Base-by-base conservation (phyloP, 2,797 vertebrate genomes). In the Forpus xanthops region DNA sequence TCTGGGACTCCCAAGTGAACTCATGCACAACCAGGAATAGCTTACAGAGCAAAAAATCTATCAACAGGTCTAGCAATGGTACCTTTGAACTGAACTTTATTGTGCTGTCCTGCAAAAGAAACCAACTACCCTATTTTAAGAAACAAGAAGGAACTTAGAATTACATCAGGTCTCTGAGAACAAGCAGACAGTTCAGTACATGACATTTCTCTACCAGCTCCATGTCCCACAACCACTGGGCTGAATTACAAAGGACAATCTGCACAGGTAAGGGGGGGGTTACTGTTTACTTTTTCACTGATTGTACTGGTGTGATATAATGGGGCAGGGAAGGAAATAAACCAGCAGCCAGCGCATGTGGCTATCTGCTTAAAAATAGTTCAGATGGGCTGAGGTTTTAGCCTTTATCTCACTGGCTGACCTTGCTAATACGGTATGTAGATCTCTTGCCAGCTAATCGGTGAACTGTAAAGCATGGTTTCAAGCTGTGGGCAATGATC, bases 341-440 rank as follows among this genome's bases (percentile, higher is more conserved):
- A 96, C 94, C 97, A 96, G 85, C 89, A 95, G 94, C 58, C 94
- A 96, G 92, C 39, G 79, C 92, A 90, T 97, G 96, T 88, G 96
- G 96, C 94, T 94, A 95, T 96, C 95, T 93, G 94, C 97, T 97
- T 97, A 97, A 98, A 98, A 98, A 98, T 97, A 98, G 97, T 96
- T 96, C 82, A 70, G 87, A 96, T 94, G 90, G 95, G 92, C 93
- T 95, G 97, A 97, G 95, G 97, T 97, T 97, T 97, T 96, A 93
- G 97, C 97, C 96, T 97, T 98, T 97, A 97, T 97, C 93, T 96
- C 98, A 97, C 98, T 97, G 98, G 97, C 97, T 98, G 98, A 98
- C 98, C 98, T 98, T 98, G 96, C 96, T 97, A 98, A 98, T 98
- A 98, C 97, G 97, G 97, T 97, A 98, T 98, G 98, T 97, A 98